phyloP scores from a whole-genome alignment of 2,888 invertebrate genomes.

The Chelonus formosanus region DNA sequence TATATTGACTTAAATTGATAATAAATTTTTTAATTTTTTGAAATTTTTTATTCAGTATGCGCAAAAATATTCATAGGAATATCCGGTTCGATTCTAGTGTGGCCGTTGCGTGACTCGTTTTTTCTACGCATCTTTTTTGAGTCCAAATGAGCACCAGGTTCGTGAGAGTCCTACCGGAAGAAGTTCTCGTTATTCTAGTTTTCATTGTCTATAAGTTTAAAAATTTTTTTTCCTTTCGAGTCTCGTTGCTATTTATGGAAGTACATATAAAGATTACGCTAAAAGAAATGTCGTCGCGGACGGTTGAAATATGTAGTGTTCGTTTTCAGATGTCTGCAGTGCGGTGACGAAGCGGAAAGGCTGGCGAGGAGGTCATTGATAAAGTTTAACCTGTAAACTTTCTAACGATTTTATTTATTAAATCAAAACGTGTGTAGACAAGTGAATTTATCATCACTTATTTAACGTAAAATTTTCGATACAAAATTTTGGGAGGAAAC shows the following conservation, averaged over 20 bases:
- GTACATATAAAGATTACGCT: too few relatives aligned
- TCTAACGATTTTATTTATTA: neutral
- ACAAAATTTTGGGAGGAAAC: too few relatives aligned
- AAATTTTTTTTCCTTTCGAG: too few relatives aligned
- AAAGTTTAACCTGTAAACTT: neutral
- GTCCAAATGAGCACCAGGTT: neutral
- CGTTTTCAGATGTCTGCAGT: neutral
- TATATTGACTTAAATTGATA: neutral
- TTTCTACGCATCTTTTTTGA: neutral
- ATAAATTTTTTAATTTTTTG: neutral
- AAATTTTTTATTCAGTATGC: neutral
- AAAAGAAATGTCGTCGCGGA: neutral
- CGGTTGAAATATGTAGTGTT: neutral
- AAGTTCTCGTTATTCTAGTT: neutral
- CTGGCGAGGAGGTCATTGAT: neutral
- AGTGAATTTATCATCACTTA: too few relatives aligned
- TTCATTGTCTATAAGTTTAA: too few relatives aligned
- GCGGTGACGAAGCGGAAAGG: neutral
- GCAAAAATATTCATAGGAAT: neutral
- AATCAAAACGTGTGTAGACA: too few relatives aligned
- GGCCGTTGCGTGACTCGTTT: slow-evolving; percentile 8
- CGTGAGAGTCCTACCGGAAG: neutral
- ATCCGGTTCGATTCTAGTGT: slow-evolving; percentile 9
- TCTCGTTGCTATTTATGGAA: too few relatives aligned
- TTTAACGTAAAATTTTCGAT: too few relatives aligned